These are phyloP conservation scores for Oriolus oriolus DNA, from an alignment of 2,113 vertebrate species.

Conservation along the genomic window DNA sequence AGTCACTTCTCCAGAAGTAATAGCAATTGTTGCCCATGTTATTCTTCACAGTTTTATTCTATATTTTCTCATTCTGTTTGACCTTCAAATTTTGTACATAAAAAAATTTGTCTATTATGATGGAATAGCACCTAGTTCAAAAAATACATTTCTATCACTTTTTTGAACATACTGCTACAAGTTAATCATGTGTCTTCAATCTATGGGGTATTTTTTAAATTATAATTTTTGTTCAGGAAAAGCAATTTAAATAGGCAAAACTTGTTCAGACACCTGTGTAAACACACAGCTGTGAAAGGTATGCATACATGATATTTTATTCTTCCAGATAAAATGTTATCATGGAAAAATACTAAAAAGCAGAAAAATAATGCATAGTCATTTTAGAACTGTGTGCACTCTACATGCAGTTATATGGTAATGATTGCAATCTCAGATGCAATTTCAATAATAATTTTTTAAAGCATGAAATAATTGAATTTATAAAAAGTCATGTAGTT, in stretches of 20 bases:
- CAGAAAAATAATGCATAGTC: neutral
- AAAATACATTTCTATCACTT: neutral
- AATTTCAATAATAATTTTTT: neutral
- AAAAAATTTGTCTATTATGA: neutral
- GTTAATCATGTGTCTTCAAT: neutral
- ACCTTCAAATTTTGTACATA: neutral
- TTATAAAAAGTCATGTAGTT: neutral
- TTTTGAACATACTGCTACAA: neutral
- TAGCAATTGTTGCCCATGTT: neutral
- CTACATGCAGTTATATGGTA: neutral
- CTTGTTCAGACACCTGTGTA: neutral
- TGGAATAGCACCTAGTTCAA: neutral
- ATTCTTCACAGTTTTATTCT: neutral
- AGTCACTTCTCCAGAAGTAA: neutral
- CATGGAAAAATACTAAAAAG: neutral
- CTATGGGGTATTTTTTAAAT: neutral
- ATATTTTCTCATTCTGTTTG: neutral
- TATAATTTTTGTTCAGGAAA: neutral
- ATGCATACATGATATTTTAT: neutral
- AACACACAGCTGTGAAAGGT: neutral
- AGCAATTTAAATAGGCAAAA: neutral
- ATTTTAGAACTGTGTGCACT: neutral
- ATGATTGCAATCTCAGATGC: neutral
- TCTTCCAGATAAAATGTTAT: neutral
- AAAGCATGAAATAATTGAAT: neutral